Evolutionary conservation across 2,888 invertebrate species (phyloP), one percentile per base, ranked within the genome.

Genomic region (Limnephilus lunatus): DNA sequence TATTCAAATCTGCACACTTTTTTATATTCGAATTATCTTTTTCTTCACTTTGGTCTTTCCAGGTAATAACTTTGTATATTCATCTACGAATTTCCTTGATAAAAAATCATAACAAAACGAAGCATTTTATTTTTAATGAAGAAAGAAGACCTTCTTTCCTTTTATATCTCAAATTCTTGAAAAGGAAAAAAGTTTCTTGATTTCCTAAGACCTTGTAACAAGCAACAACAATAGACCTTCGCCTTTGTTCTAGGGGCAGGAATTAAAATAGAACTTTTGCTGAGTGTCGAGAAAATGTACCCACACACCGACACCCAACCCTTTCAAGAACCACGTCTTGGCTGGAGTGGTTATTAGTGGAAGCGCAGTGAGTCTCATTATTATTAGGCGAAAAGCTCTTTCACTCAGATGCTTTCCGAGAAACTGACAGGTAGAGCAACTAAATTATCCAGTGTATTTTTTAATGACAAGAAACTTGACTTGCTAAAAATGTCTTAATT

Each of bases 311-410:
- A 68, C 5, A 68, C 68, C 68, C 83, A 32, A 32, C 83, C 83
- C 83, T 83, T 83, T 83, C 32, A 83, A 32, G 83, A 83, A 35
- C 83, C 15, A 83, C 25, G 83, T 39, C 83, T 83, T 35, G 83
- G 32, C 83, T 35, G 32, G 83, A 83, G 83, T 32, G 83, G 83
- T 83, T 83, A 83, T 83, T 83, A 83, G 83, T n/a, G 83, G 83
- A 83, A 35, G 83, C 83, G 39, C 83, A 39, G 39, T 39, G 39
- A 35, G 83, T 19, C 35, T 83, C 83, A 83, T 83, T 83, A 83
- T 83, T 83, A 83, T 32, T 35, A 68, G 25, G 68, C 35, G 35
- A 83, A 83, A 83, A 83, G 25, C 68, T 83, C 19, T 83, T 83
- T 32, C 83, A 32, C 83, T 39, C 35, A 19, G 39, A 83, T 25